Conservation (phyloP, 2,888 invertebrate species). For the Notodonta ziczac region DNA sequence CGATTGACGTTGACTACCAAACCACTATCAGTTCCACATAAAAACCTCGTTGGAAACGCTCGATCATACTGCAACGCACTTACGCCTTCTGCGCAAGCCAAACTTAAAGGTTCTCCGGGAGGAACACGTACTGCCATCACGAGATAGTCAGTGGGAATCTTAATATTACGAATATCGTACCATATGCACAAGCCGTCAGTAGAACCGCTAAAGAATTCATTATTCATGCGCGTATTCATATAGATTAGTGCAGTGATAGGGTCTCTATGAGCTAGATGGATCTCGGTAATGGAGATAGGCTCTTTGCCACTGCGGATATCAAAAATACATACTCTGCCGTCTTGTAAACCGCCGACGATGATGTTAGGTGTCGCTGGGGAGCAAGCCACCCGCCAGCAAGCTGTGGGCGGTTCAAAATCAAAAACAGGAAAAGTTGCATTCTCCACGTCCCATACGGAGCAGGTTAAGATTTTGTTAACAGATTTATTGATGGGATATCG, state of each 20-base stretch:
- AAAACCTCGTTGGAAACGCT: constrained; percentile 85
- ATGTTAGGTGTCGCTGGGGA: constrained; percentile 48
- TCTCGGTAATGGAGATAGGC: constrained; percentile 87
- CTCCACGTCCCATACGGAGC: constrained; percentile 87
- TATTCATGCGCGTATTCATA: constrained; percentile 82
- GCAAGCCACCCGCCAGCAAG: constrained; percentile 59
- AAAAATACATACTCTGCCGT: constrained; percentile 82
- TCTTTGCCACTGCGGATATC: constrained; percentile 90
- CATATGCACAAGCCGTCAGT: constrained; percentile 86
- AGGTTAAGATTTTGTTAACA: constrained; percentile 70
- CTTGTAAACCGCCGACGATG: constrained; percentile 56
- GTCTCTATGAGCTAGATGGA: constrained; percentile 65
- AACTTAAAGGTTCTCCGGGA: constrained; percentile 74
- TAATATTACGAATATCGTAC: constrained; percentile 88
- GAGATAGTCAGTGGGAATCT: constrained; percentile 83
- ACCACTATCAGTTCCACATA: constrained; percentile 66
- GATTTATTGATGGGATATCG: constrained; percentile 40
- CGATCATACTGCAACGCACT: constrained; percentile 87
- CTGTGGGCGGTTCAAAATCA: constrained; percentile 47
- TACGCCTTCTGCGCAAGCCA: constrained; percentile 82
- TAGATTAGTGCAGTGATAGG: constrained; percentile 83
- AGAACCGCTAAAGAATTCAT: constrained; percentile 85
- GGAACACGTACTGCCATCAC: constrained; percentile 81
- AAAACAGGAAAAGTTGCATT: constrained; percentile 41
- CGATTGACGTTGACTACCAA: constrained; percentile 85